Conservation (phyloP, 2,888 invertebrate species). For the Chymomyza fuscimana region DNA sequence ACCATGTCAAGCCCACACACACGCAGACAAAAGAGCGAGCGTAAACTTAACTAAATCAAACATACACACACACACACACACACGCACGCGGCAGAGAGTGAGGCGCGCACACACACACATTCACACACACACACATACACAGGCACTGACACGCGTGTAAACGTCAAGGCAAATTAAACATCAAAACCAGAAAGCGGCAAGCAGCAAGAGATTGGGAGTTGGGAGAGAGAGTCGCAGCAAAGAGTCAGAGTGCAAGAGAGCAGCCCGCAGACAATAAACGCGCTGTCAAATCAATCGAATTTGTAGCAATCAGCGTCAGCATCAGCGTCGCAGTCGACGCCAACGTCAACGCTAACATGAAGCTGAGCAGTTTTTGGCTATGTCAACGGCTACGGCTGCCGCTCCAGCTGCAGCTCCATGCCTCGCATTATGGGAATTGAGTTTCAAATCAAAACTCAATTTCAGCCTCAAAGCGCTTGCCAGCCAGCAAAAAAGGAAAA, state of each 20-base stretch:
- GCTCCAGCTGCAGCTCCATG: background rate
- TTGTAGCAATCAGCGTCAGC: constrained; percentile 62
- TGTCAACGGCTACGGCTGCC: background rate
- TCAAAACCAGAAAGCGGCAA: constrained; percentile 46
- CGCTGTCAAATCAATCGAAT: constrained; percentile 70
- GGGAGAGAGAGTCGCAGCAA: background rate
- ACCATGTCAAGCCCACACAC: constrained; percentile 41
- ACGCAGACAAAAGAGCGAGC: constrained; percentile 7
- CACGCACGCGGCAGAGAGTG: background rate
- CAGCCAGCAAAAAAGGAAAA: background rate
- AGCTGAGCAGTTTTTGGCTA: constrained; percentile 5
- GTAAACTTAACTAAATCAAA: background rate
- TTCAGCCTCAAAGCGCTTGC: constrained; percentile 39
- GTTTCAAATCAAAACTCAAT: constrained; percentile 73
- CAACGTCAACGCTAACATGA: constrained; percentile 11
- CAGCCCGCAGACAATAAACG: constrained; percentile 32
- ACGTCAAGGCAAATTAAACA: constrained; percentile 41
- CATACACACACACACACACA: constrained; percentile 6
- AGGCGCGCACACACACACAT: constrained; percentile 34
- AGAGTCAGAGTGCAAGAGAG: background rate
- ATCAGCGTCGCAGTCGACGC: constrained; percentile 13
- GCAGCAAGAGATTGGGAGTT: background rate
- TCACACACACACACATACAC: constrained; percentile 40
- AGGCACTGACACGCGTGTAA: constrained; percentile 24
- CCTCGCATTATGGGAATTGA: constrained; percentile 43